A percentile compares a stretch with the other conserved stretches of the same genome.
Evolutionary conservation across 2,797 vertebrate genomes (phyloP).

Genomic region (Mormyrus proboscirostris): DNA sequence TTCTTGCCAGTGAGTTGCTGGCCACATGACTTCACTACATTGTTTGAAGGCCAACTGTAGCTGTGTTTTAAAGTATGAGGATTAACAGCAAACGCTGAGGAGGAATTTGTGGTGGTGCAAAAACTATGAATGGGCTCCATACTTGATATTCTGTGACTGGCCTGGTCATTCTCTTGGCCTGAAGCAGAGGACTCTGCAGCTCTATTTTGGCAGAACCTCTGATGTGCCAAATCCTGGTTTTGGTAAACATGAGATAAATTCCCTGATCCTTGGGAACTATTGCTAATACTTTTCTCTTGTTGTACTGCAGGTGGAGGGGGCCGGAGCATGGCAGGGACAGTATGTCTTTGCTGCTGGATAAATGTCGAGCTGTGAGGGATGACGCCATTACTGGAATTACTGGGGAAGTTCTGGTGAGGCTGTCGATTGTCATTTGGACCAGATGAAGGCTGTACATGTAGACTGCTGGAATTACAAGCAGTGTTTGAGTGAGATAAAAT

Average conservation of each 20-base stretch:
- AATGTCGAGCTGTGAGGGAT: not conserved
- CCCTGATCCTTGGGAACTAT: not conserved
- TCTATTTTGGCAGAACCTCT: not conserved
- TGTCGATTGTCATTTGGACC: not conserved
- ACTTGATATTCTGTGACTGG: not conserved
- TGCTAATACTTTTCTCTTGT: not conserved
- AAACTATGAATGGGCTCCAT: not conserved
- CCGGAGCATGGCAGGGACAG: no score
- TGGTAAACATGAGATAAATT: not conserved
- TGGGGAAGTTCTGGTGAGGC: not conserved
- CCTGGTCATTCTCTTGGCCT: not conserved
- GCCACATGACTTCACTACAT: not conserved
- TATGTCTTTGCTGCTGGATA: not conserved
- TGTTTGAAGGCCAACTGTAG: not conserved
- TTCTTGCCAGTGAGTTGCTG: not conserved
- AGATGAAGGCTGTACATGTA: not conserved
- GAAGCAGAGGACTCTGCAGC: not conserved
- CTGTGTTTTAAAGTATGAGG: not conserved
- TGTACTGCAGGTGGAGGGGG: not conserved
- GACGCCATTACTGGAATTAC: not conserved
- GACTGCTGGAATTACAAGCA: not conserved
- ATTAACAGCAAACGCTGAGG: not conserved
- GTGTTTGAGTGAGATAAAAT: not conserved
- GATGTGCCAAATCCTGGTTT: not conserved
- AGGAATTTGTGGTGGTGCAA: not conserved